Base-by-base conservation (phyloP, 2,113 vertebrate genomes). In the Polypterus senegalus region DNA sequence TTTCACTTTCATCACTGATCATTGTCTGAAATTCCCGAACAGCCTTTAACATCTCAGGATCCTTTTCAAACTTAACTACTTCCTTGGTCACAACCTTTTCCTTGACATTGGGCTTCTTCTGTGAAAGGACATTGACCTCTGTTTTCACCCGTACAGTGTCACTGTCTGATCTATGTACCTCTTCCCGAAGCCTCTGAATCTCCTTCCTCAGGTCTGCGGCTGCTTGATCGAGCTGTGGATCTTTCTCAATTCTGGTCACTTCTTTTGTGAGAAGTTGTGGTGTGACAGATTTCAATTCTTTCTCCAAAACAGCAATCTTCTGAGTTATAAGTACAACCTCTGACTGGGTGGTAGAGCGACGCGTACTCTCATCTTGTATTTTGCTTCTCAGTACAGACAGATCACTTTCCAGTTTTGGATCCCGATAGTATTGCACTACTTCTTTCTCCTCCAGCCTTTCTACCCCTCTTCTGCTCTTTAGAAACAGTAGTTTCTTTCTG, bases 371-470 rank as follows among this genome's bases (percentile, higher is more conserved):
- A 0, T 86, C 78, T 3, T 90, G 83, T 48, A 91, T 70, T 65
- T 71, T 87, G 48, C 71, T 77, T 8, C 63, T 71, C 59, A 87
- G 60, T 57, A 74, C 76, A 46, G 69, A 55, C 61, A 97, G 65
- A 46, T 73, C 81, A 3, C 60, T 76, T 65, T 95, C 91, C 49
- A 94, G 61, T 67, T 90, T 86, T 9, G 96, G 92, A 67, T 99
- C 91, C 48, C 91, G 89, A 76, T 90, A 96, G 70, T 94, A 90
- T 45, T 93, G 79, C 55, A 97, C 79, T 27, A 97, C 81, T 57
- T 98, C 96, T 65, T 84, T 95, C 74, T 98, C 96, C 79, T 97
- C 89, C 61, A 93, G 67, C 62, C 89, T 87, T 70, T 97, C 90
- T 62, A 92, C 67, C 1, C 94, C 94, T 76, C 76, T 85, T 66